Evolutionary conservation across 30 jellyfish, hydroid and myxozoan genomes (phyloP), one percentile per base, ranked within the genome.

Genomic region (Aurelia coerulea): DNA sequence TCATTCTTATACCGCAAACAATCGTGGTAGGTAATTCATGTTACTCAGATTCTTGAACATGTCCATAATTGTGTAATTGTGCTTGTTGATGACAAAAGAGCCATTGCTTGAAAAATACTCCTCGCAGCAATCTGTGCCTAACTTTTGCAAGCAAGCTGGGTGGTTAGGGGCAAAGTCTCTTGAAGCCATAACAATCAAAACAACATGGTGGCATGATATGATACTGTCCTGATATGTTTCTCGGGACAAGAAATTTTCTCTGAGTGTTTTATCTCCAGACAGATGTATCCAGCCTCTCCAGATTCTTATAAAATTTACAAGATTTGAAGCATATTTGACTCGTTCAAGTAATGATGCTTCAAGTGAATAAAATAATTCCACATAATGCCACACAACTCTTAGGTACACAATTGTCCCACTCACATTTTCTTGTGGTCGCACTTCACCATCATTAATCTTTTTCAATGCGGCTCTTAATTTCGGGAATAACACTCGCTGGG

Each of bases 401-500:
- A 78, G 34, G 78, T 17, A 56, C 39, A 50, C 42, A 4, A 14
- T 11, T 41, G 86, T 81, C 3, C 88, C 87, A 5, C 12, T 1
- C 2, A 70, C 87, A 41, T 71, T 70, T 56, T 53, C 87, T 73
- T 60, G 82, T 2, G 87, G 80, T 69, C 3, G 80, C 29, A 65
- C 56, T 39, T 49, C 91, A 23, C 91, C 91, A 68, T 14, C 15
- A 29, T 35, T 42, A 68, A 82, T 52, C 62, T 84, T 74, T 31
- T 46, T 59, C 41, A 84, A 59, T 4, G 56, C 32, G 3, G 33
- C 10, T 60, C 92, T 73, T 1, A 84, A 88, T 42, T 46, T 70
- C 2, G 88, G 74, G 74, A 84, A 84, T 15, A 73, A 3, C 11
- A 84, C 18, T 18, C 94, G 3, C 67, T 84, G 73, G 51, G 94